Conservation (phyloP, 2,888 invertebrate species). For the Drosophila quinaria region DNA sequence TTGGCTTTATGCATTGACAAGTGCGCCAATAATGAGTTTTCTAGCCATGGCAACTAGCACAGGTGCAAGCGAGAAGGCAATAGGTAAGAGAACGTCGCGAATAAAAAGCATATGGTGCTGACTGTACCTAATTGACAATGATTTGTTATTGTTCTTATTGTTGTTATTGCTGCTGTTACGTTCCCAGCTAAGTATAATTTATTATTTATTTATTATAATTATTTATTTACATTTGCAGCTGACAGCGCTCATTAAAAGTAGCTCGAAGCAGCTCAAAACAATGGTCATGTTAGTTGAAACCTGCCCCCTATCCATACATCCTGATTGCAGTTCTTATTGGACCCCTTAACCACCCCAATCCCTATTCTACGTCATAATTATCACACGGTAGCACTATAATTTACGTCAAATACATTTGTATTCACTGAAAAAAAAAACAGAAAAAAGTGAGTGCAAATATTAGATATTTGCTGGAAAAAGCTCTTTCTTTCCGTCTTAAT, state of each 20-base stretch:
- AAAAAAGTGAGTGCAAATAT: background rate
- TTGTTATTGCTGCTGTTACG: conserved; percentile 23
- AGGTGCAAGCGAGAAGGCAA: conserved; percentile 47
- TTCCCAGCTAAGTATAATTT: conserved; percentile 38
- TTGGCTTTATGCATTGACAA: conserved; percentile 49
- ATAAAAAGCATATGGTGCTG: conserved; percentile 5
- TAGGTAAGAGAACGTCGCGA: background rate
- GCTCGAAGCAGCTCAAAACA: conserved; percentile 60
- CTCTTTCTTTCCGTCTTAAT: background rate
- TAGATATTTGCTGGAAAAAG: too few species aligned
- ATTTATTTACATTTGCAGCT: conserved; percentile 68
- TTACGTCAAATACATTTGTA: background rate
- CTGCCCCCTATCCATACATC: background rate
- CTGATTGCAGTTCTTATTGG: background rate
- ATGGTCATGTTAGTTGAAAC: conserved; percentile 52
- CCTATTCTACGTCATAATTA: background rate
- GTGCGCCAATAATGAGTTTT: conserved; percentile 45
- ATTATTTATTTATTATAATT: conserved; percentile 78
- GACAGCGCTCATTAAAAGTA: conserved; percentile 67
- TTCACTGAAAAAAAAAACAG: background rate
- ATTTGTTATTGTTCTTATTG: conserved; percentile 14
- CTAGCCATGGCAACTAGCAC: conserved; percentile 22
- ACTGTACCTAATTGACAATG: conserved; percentile 43
- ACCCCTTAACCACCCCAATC: conserved; percentile 1
- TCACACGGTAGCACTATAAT: conserved; percentile 35